A percentile compares a stretch with the other conserved stretches of the same genome.
Conservation (phyloP, 2,888 invertebrate genomes). For the Agriopis marginaria region DNA sequence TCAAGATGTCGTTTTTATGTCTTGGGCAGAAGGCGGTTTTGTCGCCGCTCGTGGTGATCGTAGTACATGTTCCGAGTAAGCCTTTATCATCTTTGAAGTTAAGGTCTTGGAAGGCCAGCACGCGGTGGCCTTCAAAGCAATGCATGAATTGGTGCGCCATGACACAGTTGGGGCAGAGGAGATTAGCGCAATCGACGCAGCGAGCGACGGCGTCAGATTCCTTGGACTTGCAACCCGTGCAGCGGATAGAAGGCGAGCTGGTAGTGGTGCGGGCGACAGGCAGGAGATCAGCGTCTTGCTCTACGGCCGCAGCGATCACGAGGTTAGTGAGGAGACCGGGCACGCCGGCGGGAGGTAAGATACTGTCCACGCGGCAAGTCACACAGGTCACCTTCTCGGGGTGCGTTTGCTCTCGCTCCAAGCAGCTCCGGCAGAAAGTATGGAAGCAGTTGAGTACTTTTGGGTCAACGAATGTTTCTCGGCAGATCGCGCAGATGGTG, state of each 20-base stretch:
- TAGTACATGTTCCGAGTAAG: slow-evolving; percentile 74
- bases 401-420: slow-evolving; percentile 90
- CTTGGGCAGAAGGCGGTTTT: slow-evolving; percentile 92
- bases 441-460: slow-evolving; percentile 93
- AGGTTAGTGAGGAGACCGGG: slow-evolving; percentile 89
- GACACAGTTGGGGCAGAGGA: slow-evolving; percentile 98
- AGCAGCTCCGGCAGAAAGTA: slow-evolving; percentile 93
- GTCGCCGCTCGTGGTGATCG: slow-evolving; percentile 86
- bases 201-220: slow-evolving; percentile 97
- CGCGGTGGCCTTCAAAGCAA: slow-evolving; percentile 98
- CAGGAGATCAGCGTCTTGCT: slow-evolving; percentile 83
- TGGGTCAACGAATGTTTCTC: slow-evolving; percentile 91
- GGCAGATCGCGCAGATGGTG: slow-evolving; percentile 90
- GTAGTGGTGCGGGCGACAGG: slow-evolving; percentile 79
- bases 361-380: slow-evolving; percentile 86
- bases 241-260: slow-evolving; percentile 87
- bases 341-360: slow-evolving; percentile 85
- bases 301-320: slow-evolving; percentile 84
- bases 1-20: slow-evolving; percentile 96
- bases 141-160: slow-evolving; percentile 99
- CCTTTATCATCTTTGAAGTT: slow-evolving; percentile 85
- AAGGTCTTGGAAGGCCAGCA: slow-evolving; percentile 89
- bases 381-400: slow-evolving; percentile 92
- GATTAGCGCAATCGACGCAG: slow-evolving; percentile 98
- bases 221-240: slow-evolving; percentile 98